These are phyloP conservation scores for Synchiropus splendidus DNA, from an alignment of 2,113 vertebrate genomes.

Conservation along the genomic window DNA sequence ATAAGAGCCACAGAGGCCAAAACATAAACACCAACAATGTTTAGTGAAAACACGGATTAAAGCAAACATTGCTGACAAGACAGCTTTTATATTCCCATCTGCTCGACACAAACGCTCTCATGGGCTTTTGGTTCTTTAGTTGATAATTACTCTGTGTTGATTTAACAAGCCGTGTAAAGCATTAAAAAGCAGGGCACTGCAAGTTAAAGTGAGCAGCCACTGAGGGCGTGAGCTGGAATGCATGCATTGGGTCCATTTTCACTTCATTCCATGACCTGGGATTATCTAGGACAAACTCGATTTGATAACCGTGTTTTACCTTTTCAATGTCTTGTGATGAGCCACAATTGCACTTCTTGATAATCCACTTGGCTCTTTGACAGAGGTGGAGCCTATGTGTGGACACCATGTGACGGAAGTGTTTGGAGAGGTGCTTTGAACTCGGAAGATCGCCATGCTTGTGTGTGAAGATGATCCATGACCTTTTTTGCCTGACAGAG, in stretches of 20 bases:
- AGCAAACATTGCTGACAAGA: no score
- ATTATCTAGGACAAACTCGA: no score
- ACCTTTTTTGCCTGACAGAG: conserved; percentile 45
- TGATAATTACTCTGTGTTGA: no score
- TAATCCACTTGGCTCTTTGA: conserved; percentile 82
- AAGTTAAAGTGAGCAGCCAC: no score
- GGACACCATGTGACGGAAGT: conserved; percentile 62
- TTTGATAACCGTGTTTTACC: conserved; percentile 15
- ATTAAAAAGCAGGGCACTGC: no score
- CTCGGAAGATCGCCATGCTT: conserved; percentile 30
- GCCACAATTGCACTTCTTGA: conserved; percentile 66
- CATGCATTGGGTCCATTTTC: no score
- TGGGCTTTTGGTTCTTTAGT: no score
- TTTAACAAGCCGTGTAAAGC: no score
- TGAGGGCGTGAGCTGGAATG: no score
- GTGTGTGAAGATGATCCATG: conserved; percentile 75
- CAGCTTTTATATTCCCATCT: no score
- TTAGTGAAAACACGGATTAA: background rate
- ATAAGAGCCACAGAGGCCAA: conserved; percentile 1
- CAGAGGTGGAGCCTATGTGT: conserved; percentile 68
- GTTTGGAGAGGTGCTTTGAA: conserved; percentile 63
- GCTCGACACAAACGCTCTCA: no score
- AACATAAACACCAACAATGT: background rate
- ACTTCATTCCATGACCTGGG: no score
- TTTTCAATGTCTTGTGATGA: conserved; percentile 68